Conservation (phyloP, 2,888 invertebrate genomes). For the Drosophila kuntzei region DNA sequence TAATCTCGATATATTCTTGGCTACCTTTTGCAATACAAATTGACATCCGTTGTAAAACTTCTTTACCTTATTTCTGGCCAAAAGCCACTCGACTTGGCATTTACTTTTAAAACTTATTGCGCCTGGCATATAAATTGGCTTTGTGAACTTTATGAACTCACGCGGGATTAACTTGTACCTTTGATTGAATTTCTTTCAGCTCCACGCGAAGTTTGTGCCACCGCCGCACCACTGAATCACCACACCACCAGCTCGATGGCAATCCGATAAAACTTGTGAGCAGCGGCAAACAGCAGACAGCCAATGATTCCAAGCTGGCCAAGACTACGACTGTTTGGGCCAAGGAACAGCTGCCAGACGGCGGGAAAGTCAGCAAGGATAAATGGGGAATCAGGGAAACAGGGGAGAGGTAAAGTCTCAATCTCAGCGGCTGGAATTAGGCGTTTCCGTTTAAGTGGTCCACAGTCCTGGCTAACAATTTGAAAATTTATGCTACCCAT, state of each 20-base stretch:
- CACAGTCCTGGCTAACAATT: constrained; percentile 55
- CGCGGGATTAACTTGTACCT: constrained; percentile 83
- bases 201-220: constrained; percentile 43
- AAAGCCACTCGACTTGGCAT: constrained; percentile 27
- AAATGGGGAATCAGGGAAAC: neutral
- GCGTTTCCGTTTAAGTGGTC: constrained; percentile 75
- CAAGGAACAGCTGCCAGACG: constrained; percentile 74
- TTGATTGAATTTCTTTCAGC: constrained; percentile 79
- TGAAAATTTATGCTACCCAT: constrained; percentile 79
- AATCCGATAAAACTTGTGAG: constrained; percentile 73
- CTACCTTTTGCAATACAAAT: constrained; percentile 34
- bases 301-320: constrained; percentile 50
- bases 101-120: constrained; percentile 52
- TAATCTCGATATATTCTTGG: neutral
- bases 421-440: constrained; percentile 78
- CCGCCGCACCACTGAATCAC: neutral
- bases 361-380: constrained; percentile 3
- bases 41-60: constrained; percentile 34
- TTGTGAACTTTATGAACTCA: constrained; percentile 82
- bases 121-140: constrained; percentile 73
- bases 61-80: constrained; percentile 8
- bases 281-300: constrained; percentile 18
- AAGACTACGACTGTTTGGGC: constrained; percentile 40
- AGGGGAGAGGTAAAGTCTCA: constrained; percentile 48
- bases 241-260: constrained; percentile 37